Evolutionary conservation across 1,140 invertebrate genomes (phyloP).

Genomic region (Brachionus sp.): DNA sequence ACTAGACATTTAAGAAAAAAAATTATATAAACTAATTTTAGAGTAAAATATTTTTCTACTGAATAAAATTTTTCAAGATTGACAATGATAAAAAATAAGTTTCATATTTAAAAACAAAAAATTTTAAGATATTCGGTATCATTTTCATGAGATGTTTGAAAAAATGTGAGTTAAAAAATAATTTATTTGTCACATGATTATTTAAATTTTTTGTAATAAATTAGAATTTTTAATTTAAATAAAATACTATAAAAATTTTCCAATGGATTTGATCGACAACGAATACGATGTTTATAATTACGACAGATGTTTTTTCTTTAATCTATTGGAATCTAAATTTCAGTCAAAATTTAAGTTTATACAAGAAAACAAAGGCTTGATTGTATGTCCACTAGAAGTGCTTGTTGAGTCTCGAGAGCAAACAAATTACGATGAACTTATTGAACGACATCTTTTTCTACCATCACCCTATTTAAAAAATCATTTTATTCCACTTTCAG

Average conservation of each 20-base stretch:
- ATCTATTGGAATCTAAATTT: slow-evolving; percentile 36
- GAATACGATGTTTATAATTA: slow-evolving; percentile 36
- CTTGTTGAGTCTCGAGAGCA: not conserved
- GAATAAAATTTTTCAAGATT: too few relatives aligned
- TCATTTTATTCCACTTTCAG: not conserved
- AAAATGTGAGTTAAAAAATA: too few relatives aligned
- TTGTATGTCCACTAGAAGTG: slow-evolving; percentile 32
- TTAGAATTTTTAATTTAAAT: not conserved
- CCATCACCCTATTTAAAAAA: slow-evolving; percentile 44
- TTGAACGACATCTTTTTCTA: slow-evolving; percentile 30
- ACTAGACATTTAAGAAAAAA: too few relatives aligned
- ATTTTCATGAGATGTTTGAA: too few relatives aligned
- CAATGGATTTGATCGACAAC: not conserved
- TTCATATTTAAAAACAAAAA: too few relatives aligned
- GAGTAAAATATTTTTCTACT: too few relatives aligned
- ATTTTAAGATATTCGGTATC: too few relatives aligned
- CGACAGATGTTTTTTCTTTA: slow-evolving; percentile 16
- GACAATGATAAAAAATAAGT: too few relatives aligned
- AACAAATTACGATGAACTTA: not conserved
- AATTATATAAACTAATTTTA: too few relatives aligned
- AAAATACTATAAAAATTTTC: not conserved
- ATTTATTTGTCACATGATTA: too few relatives aligned
- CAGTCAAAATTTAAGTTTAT: not conserved
- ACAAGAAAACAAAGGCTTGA: not conserved
- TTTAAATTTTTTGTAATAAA: too few relatives aligned